phyloP scores from a whole-genome alignment of 92 coral and sea anemone species.

The Chrysogorgia sp. region DNA sequence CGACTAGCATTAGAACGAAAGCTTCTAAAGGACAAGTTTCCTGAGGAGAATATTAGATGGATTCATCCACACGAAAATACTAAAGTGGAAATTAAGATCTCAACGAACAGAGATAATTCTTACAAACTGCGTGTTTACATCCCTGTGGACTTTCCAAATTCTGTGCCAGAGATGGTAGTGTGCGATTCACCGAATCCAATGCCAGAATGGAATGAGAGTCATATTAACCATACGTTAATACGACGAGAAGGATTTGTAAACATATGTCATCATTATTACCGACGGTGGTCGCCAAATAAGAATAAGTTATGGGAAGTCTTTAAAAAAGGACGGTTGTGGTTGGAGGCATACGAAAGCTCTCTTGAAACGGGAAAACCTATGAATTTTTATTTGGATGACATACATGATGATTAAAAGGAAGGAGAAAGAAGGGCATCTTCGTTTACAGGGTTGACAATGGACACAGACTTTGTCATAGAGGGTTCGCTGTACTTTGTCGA shows the following conservation, averaged over 20 bases:
- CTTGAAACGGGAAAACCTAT: slow-evolving; percentile 63
- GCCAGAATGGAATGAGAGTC: slow-evolving; percentile 24
- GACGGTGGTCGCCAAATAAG: slow-evolving; percentile 14
- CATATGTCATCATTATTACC: slow-evolving; percentile 24
- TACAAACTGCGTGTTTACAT: slow-evolving; percentile 69
- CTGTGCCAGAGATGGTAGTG: slow-evolving; percentile 72
- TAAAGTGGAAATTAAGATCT: slow-evolving; percentile 64
- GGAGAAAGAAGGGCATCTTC: background rate
- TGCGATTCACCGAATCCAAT: slow-evolving; percentile 58
- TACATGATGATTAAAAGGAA: background rate
- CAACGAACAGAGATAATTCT: slow-evolving; percentile 58
- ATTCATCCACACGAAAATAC: slow-evolving; percentile 65
- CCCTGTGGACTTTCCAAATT: slow-evolving; percentile 77
- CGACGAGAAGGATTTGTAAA: slow-evolving; percentile 4
- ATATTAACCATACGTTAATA: slow-evolving; percentile 8
- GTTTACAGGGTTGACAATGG: no score
- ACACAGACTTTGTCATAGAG: no score
- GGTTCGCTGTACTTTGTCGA: no score
- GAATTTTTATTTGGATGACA: background rate
- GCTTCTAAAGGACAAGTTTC: slow-evolving; percentile 53
- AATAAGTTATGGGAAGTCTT: slow-evolving; percentile 62
- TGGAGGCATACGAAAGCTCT: slow-evolving; percentile 84
- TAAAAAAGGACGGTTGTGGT: slow-evolving; percentile 82
- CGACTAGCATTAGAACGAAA: slow-evolving; percentile 67
- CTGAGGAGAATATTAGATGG: slow-evolving; percentile 62